Percentiles rank a stretch among this genome's conserved stretches.
Evolutionary conservation across 2,888 invertebrate genomes (phyloP).

Genomic region (Ormyrus thymus): DNA sequence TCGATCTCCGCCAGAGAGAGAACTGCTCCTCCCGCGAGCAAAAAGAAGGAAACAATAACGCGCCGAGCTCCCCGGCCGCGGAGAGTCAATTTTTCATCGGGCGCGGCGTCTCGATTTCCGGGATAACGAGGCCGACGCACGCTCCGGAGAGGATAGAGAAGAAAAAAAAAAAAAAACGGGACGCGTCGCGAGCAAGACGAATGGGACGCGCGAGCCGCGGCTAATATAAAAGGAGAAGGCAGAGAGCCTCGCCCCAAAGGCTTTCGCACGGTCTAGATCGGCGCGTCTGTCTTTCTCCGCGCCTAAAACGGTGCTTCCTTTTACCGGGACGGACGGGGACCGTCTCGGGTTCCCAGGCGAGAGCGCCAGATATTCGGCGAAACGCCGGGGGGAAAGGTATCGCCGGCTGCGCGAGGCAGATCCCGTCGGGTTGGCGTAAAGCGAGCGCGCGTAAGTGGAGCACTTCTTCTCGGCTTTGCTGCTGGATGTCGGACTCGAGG

Average conservation of each 20-base stretch:
- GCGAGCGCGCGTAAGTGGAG: too few relatives aligned
- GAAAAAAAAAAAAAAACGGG: constrained; percentile 12
- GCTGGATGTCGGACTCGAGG: too few relatives aligned
- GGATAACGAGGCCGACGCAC: constrained; percentile 28
- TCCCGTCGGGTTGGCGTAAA: too few relatives aligned
- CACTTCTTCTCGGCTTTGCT: too few relatives aligned
- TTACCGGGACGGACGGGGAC: neutral
- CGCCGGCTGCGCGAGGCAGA: too few relatives aligned
- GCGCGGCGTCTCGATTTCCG: constrained; percentile 27
- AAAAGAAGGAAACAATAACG: constrained; percentile 12
- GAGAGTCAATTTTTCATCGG: constrained; percentile 42
- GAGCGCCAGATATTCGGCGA: neutral
- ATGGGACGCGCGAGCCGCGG: neutral
- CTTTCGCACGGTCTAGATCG: constrained; percentile 52
- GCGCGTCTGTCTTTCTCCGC: constrained; percentile 22
- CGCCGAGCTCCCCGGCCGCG: constrained; percentile 4
- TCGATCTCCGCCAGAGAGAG: neutral
- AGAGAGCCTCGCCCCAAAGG: constrained; percentile 11
- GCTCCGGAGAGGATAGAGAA: neutral
- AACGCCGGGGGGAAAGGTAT: too few relatives aligned
- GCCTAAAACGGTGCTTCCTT: constrained; percentile 45
- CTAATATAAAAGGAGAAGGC: neutral
- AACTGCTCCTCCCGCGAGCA: neutral
- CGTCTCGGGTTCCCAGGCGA: too few relatives aligned
- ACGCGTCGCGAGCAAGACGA: neutral